Base-by-base conservation (phyloP, 2,797 vertebrate species). In the Limnodromus scolopaceus region DNA sequence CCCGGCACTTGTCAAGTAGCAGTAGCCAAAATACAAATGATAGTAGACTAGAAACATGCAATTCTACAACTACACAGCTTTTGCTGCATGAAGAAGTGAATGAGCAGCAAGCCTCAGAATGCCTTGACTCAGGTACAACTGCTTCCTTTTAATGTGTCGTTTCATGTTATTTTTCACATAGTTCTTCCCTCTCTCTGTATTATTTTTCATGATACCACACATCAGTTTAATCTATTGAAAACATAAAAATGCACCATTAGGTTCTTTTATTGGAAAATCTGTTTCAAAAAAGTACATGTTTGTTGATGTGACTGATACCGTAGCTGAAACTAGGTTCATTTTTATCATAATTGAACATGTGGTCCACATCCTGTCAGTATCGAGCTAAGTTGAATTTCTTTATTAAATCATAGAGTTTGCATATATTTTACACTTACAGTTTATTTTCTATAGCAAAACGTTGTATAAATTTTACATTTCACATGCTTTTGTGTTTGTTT, bases 61-160 rank as follows among this genome's bases (percentile, higher is more conserved):
- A 70, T 94, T 97, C 74, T 65, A 82, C 96, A 25, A 89, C 98
- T 64, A 89, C 96, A 41, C 97, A 98, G 68, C 97, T 97, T 30
- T 45, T 98, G 60, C 98, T 98, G 68, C 96, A 96, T 39, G 97
- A 98, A 78, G 97, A 97, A 24, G 98, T 98, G 30, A 95, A 96
- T 38, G 98, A 98, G 2, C 98, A 98, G 17, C 98, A 97, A 82
- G 98, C 97, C 2, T 97, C 98, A 46, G 99, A 99, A 96, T 98
- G 97, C 69, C 90, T 89, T 75, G 97, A 96, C 45, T 98, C 98
- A 93, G 98, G 99, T 99, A 93, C 97, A 89, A 36, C 34, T 14
- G 27, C 41, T 91, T 71, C 45, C n/a, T 84, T 72, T 53, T 8
- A 10, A 28, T 12, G 18, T 45, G 24, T 18, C 4, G 8, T 45